Evolutionary conservation across 1,140 invertebrate species (phyloP), one percentile per base, ranked within the genome.

Genomic region (Tigriopus japonicus): DNA sequence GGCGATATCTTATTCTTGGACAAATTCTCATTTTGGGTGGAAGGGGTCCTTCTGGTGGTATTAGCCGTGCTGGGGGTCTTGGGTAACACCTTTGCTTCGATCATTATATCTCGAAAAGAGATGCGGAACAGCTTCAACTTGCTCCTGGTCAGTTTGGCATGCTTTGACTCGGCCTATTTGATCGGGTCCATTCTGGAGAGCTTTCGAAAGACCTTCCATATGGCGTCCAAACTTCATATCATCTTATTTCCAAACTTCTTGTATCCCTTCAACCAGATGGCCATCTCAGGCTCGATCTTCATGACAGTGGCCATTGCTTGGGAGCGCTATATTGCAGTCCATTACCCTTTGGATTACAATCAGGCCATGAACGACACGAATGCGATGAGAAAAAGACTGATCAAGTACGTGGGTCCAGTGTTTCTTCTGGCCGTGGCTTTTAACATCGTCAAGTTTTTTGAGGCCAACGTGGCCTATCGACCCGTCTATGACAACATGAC

Each of bases 231-330:
- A 14, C 15, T 23, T 17, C 55, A 58, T 23, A 42, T 58, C 55
- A 15, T 58, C 17, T n/a, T 58, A 14, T 60, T 60, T 54, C 58
- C 58, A 9, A 24, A 52, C 42, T 45, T 60, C 43, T 23, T 60
- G 14, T 60, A 60, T 15, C 58, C 58, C 1, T 42, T 60, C 42
- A 52, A 19, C 41, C 42, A 60, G 21, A 51, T 60, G 15, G 58
- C 58, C 21, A 42, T 60, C 24, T 17, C 59, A 6, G 59, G 42
- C 2, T 61, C 59, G 7, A 54, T 61, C 35, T 61, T 56, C 40
- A 61, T 61, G 59, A 61, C 59, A 6, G 45, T 61, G 21, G 59
- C 59, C 51, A 61, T 61, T 15, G 59, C 59, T 17, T 56, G 43
- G 45, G 59, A 61, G 45, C 15, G 59, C 15, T 61, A 61, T 15